Evolutionary conservation across 2,797 vertebrate species (phyloP).

Genomic region (Argya squamiceps): DNA sequence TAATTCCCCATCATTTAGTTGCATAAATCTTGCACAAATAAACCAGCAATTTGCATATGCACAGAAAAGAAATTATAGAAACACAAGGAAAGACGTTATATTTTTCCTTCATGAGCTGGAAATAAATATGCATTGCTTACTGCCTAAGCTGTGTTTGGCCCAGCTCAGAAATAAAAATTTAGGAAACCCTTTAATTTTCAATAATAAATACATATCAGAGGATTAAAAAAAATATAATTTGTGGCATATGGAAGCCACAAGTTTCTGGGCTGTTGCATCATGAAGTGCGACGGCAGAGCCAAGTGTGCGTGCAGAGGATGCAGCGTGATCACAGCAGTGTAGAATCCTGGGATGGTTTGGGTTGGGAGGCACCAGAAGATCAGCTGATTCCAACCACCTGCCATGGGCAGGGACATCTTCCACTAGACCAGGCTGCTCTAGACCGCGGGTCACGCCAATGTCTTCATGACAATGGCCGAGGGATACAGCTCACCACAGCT

Average conservation of each 20-base stretch:
- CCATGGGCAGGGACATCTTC: not conserved
- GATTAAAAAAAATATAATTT: not conserved
- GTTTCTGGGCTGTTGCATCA: not conserved
- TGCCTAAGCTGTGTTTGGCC: slow-evolving; percentile 42
- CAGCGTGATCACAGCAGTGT: fast-evolving
- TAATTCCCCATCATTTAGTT: slow-evolving; percentile 69
- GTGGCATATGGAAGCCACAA: not conserved
- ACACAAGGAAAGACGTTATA: slow-evolving; percentile 29
- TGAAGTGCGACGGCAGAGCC: fast-evolving
- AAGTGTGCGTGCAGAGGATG: fast-evolving
- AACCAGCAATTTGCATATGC: slow-evolving; percentile 54
- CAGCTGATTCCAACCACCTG: not conserved
- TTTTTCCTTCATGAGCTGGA: slow-evolving; percentile 15
- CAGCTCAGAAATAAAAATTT: slow-evolving; percentile 29
- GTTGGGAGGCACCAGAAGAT: not conserved
- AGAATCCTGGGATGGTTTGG: not conserved
- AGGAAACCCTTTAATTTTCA: slow-evolving; percentile 61
- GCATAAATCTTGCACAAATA: slow-evolving; percentile 69
- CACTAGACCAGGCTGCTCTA: not conserved
- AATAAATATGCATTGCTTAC: slow-evolving; percentile 38
- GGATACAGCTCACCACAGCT: not conserved
- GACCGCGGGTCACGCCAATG: fast-evolving
- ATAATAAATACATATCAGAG: slow-evolving; percentile 31
- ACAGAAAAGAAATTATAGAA: slow-evolving; percentile 65
- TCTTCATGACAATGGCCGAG: not conserved